Base-by-base conservation (phyloP, 2,113 vertebrate species). In the Melanotaenia duboulayi region DNA sequence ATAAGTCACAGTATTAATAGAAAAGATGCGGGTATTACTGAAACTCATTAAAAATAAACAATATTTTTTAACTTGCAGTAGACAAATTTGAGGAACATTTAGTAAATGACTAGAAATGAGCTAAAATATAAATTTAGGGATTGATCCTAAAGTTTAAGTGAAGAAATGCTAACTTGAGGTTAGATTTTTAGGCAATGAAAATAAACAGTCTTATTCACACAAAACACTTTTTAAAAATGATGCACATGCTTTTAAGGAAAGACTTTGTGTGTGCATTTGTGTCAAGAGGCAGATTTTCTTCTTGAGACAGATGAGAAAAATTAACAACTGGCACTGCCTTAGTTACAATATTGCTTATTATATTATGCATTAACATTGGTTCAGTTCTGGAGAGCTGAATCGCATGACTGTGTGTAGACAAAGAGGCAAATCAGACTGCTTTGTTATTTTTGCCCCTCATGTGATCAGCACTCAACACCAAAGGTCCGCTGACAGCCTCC, bases 401-500 rank as follows among this genome's bases (percentile, higher is more conserved):
- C 82, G 80, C 64, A 69, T 78, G 89, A 81, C 61, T 61, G 48
- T 20, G 25, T 49, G 51, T 14, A 61, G 35, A 82, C 71, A 84
- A 85, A 81, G 56, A 51, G 55, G 65, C 2, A 24, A 80, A 88
- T 89, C 76, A 82, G 68, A 63, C 61, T 22, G 42, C 80, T 87
- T 80, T 91, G 88, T 91, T 92, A 85, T 83, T 90, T 83, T 82
- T 78, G 84, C 55, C 32, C 3, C 74, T 86, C 90, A 89, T 92
- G 88, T 92, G 91, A 92, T 91, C 79, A 19, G 68, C 70, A 50
- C 73, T 86, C 61, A 49, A 76, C 85, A 80, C 80, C 89, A 79
- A 83, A 87, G 76, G 55, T 66, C 59, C 60, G 32, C 85, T 74
- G 73, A 66, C 70, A 40, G 52, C 23, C 19, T 40, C n/a, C 68